Percentiles rank a stretch among this genome's conserved stretches.
These are phyloP conservation scores for Drosophila silvestris DNA, from an alignment of 2,888 invertebrate genomes.

Conservation along the genomic window DNA sequence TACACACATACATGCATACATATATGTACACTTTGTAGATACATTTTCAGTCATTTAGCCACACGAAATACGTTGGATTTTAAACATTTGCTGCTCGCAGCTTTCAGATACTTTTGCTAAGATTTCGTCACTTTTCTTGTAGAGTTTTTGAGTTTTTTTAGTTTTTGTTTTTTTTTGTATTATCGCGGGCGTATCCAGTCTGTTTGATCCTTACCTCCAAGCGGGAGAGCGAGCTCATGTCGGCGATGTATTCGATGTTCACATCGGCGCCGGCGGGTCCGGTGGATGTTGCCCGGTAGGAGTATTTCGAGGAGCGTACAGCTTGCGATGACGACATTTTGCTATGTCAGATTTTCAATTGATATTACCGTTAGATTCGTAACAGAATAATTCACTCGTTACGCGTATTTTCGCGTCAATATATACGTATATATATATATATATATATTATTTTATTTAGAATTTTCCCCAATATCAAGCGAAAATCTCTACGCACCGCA, in stretches of 20 bases:
- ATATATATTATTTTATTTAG: slow-evolving; percentile 25
- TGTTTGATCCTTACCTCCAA: slow-evolving; percentile 92
- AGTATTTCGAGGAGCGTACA: slow-evolving; percentile 95
- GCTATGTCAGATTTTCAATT: slow-evolving; percentile 65
- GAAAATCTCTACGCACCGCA: slow-evolving; percentile 79
- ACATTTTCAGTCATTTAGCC: slow-evolving; percentile 27
- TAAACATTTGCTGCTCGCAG: slow-evolving; percentile 17
- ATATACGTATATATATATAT: slow-evolving; percentile 2
- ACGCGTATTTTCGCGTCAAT: slow-evolving; percentile 59
- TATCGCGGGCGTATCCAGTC: slow-evolving; percentile 8
- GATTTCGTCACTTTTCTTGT: slow-evolving; percentile 22
- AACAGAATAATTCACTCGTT: slow-evolving; percentile 43
- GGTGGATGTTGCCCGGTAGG: slow-evolving; percentile 95
- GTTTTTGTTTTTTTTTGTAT: not conserved
- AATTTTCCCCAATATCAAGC: slow-evolving; percentile 45
- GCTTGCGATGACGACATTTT: slow-evolving; percentile 90
- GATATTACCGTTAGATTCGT: slow-evolving; percentile 43
- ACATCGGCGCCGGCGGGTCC: slow-evolving; percentile 94
- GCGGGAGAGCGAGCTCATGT: slow-evolving; percentile 96
- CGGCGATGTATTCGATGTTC: slow-evolving; percentile 97
- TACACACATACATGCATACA: slow-evolving; percentile 1
- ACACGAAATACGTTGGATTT: slow-evolving; percentile 28
- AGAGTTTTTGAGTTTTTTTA: slow-evolving; percentile 5
- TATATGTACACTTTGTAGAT: not conserved
- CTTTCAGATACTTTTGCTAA: slow-evolving; percentile 20